Evolutionary conservation across 1,140 invertebrate genomes (phyloP).

Genomic region (Procambarus clarkii): DNA sequence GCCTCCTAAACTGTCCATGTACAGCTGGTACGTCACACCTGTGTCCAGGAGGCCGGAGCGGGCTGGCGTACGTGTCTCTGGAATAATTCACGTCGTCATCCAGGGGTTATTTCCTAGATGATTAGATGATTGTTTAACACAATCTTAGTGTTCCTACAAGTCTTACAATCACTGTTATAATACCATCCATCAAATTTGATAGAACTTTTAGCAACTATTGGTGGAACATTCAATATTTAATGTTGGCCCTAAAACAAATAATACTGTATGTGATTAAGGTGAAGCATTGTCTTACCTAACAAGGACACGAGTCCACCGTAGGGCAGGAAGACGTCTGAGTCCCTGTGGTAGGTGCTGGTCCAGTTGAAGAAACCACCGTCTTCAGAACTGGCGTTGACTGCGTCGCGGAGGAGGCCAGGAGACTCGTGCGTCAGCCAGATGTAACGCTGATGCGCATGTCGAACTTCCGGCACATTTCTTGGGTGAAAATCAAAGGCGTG

Average conservation of each 20-base stretch:
- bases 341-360: slow-evolving; percentile 75
- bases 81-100: background rate
- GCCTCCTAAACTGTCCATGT: slow-evolving; percentile 13
- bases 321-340: slow-evolving; percentile 73
- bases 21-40: background rate
- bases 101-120: too few relatives aligned
- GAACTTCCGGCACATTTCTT: slow-evolving; percentile 6
- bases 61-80: background rate
- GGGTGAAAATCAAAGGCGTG: slow-evolving; percentile 8
- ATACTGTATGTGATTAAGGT: background rate
- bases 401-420: background rate
- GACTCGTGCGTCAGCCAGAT: slow-evolving; percentile 48
- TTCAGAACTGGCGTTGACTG: background rate
- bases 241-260: too few relatives aligned
- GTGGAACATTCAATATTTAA: too few relatives aligned
- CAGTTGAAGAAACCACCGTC: slow-evolving; percentile 75
- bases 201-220: too few relatives aligned
- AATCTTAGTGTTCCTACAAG: too few relatives aligned
- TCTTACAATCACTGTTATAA: too few relatives aligned
- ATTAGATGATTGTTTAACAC: too few relatives aligned
- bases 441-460: slow-evolving; percentile 34
- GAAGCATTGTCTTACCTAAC: background rate
- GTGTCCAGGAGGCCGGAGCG: slow-evolving; percentile 15
- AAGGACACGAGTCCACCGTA: slow-evolving; percentile 35
- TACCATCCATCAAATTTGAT: too few relatives aligned